Evolutionary conservation across 1,140 invertebrate genomes (phyloP), one percentile per base, ranked within the genome.

Genomic region (Leptoteleia sp.): DNA sequence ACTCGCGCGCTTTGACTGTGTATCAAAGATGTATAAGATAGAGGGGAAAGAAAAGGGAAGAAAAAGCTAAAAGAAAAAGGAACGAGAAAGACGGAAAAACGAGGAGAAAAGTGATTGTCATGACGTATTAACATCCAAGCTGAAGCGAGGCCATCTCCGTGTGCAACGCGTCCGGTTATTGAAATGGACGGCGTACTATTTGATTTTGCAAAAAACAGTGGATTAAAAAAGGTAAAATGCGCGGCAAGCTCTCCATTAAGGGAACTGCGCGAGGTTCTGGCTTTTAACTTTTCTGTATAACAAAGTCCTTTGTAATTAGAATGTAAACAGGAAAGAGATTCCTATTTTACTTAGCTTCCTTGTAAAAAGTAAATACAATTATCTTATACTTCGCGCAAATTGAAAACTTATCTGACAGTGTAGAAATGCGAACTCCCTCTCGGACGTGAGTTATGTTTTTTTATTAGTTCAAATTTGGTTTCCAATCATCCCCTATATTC

Each of bases 71-170:
- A n/a, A n/a, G n/a, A n/a, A n/a, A n/a, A n/a, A n/a, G n/a, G n/a
- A n/a, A n/a, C n/a, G n/a, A n/a, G n/a, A n/a, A 62, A 64, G 65
- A 37, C 38, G 45, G 40, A 61, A 79, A 82, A 84, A 78, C 37
- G 70, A 76, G 9, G 68, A 76, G 80, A 57, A 79, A 81, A 84
- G 71, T 81, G 76, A 79, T 82, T 81, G 79, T 80, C 76, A 22
- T 64, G 25, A 61, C 62, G 72, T 54, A 76, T 83, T 83, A 83
- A 79, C 64, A 67, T 83, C 67, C 16, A 48, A 11, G 22, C 9
- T 31, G 33, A 33, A 61, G 35, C 35, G 9, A 50, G 61, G 31
- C 43, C 27, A 61, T 64, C 48, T 65, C 59, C 31, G 68, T 35
- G 54, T 61, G 57, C 50, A 45, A 22, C 48, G 29, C 15, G 48